A percentile compares a stretch with the other conserved stretches of the same genome.
phyloP scores from a whole-genome alignment of 2,113 vertebrate genomes.

The Tragelaphus imberbis region DNA sequence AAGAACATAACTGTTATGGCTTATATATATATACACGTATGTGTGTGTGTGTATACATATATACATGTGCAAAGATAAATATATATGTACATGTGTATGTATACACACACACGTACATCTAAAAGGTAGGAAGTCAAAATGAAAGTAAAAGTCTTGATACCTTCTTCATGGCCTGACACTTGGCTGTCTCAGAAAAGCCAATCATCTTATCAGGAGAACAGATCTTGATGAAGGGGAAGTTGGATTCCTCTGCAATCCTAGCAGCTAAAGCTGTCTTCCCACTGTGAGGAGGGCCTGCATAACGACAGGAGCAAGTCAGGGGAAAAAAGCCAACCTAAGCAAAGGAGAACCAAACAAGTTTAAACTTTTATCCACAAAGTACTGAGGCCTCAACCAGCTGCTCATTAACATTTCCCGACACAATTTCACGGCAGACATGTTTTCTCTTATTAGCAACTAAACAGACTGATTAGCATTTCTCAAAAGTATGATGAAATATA shows the following conservation, averaged over 20 bases:
- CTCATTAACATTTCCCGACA: slow-evolving; percentile 69
- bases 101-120: not conserved
- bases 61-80: not conserved
- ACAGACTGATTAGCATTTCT: slow-evolving; percentile 70
- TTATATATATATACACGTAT: not conserved
- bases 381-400: slow-evolving; percentile 57
- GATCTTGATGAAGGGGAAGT: slow-evolving; percentile 99
- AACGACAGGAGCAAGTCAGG: slow-evolving; percentile 20
- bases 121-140: slow-evolving; percentile 14
- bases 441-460: slow-evolving; percentile 70
- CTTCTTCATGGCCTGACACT: slow-evolving; percentile 99
- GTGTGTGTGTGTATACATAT: not conserved
- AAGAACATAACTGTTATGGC: not conserved
- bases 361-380: slow-evolving; percentile 36
- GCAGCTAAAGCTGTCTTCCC: slow-evolving; percentile 95
- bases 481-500: slow-evolving; percentile 52
- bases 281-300: slow-evolving; percentile 92
- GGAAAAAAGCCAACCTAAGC: slow-evolving; percentile 45
- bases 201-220: slow-evolving; percentile 99
- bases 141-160: slow-evolving; percentile 69
- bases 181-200: slow-evolving; percentile 95
- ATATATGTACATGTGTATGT: not conserved
- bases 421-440: slow-evolving; percentile 54
- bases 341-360: slow-evolving; percentile 58
- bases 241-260: slow-evolving; percentile 94